phyloP scores from a whole-genome alignment of 2,113 vertebrate species.

The Notarius lentiginosus region DNA sequence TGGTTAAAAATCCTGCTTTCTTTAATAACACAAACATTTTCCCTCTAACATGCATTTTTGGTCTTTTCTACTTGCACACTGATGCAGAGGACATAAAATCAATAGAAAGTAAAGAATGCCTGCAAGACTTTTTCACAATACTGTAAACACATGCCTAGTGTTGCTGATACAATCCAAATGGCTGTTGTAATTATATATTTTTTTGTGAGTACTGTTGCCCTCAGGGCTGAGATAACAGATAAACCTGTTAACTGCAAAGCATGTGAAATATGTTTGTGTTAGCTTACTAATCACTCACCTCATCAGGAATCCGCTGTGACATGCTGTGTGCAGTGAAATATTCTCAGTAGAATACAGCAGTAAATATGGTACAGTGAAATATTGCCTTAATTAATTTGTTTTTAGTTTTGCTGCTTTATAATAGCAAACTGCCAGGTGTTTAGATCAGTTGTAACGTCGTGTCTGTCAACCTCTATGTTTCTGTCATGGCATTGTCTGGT shows the following conservation, averaged over 20 bases:
- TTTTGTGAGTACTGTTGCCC: not conserved
- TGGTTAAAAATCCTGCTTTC: not conserved
- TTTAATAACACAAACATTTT: not conserved
- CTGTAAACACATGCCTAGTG: not conserved
- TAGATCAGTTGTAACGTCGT: not conserved
- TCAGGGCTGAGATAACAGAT: not conserved
- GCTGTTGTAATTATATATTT: not conserved
- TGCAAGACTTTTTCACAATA: not conserved
- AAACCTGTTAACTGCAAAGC: constrained; percentile 20
- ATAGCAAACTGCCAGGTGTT: constrained; percentile 33
- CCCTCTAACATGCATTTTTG: not conserved
- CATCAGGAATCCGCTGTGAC: not conserved
- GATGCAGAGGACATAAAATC: not conserved
- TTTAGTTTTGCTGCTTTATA: constrained; percentile 33
- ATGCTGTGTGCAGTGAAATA: constrained; percentile 11
- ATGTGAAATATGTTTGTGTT: constrained; percentile 11
- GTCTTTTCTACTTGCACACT: not conserved
- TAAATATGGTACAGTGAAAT: constrained; percentile 45
- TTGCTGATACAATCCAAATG: not conserved
- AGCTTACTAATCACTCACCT: constrained; percentile 3
- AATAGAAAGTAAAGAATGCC: too few species aligned
- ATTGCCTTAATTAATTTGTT: constrained; percentile 48
- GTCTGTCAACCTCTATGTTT: constrained; percentile 18
- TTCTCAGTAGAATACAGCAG: constrained; percentile 9
- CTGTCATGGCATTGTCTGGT: not conserved